Evolutionary conservation across 1,140 invertebrate genomes (phyloP), one percentile per base, ranked within the genome.

Genomic region (Callitettix versicolor): DNA sequence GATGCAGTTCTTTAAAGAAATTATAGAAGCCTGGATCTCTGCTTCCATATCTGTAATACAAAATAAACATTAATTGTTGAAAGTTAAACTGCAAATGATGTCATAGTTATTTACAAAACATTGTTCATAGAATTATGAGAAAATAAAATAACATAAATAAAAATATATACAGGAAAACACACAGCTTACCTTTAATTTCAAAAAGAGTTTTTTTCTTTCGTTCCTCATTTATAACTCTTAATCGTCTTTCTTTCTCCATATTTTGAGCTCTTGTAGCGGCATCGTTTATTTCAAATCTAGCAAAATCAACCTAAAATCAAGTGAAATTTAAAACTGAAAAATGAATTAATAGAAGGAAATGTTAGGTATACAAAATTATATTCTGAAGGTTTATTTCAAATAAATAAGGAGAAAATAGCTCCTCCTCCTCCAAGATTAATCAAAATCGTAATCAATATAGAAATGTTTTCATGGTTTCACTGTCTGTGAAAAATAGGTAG

Each of bases 251-350:
- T 15, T 20, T 36, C 21, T 62, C 55, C 9, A 46, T 22, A 6
- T 44, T 1, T 18, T 59, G 55, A 22, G 41, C 40, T 49, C 41
- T 42, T 46, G 62, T 60, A 41, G 51, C 48, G 9, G 55, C 48
- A 58, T 48, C 61, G 41, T 63, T 22, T 43, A 60, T 57, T 47
- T 60, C 43, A 21, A 61, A 34, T 57, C 57, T 58, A 55, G 64
- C 61, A 52, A 73, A 73, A 63, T 72, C 67, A 43, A 72, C 60
- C 70, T 70, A 56, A n/a, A 51, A 55, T 44, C 24, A 18, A 57
- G 34, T 46, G 38, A 14, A 24, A 20, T 12, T 48, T n/a, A 40
- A 34, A 33, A 14, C 24, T 24, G n/a, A 53, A 6, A 20, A 38
- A 48, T 14, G 9, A 11, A 47, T 3, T 5, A 6, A 17, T 46